Evolutionary conservation across 2,113 vertebrate genomes (phyloP), one percentile per base, ranked within the genome.

Genomic region (Sporophila hypoxantha): DNA sequence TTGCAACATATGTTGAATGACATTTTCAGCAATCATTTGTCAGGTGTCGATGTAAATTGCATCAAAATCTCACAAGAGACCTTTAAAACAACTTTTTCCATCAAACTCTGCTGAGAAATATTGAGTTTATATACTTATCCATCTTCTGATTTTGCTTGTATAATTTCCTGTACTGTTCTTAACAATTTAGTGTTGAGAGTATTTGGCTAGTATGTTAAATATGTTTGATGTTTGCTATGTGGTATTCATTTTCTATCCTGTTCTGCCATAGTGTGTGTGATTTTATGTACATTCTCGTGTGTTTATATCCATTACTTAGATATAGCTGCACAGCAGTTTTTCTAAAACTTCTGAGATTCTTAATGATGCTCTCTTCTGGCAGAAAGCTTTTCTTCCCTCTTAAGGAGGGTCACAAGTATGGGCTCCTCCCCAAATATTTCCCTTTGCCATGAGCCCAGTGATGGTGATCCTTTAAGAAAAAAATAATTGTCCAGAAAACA

Each of bases 11-110:
- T 81, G 50, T 50, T 81, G 42, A 78, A 79, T 65, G 37, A 79
- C 55, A 56, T 90, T 90, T 91, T 73, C 56, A 76, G 70, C 12
- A 73, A 76, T 64, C 60, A 59, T 93, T 93, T 90, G 47, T 79
- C 77, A 88, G 47, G 26, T 79, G 67, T 84, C 59, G 61, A 68
- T 57, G 66, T 62, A 82, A 88, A 92, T 87, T 79, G 32, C 37
- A 76, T 83, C 71, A 80, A 83, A 92, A 85, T 92, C 10, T 52
- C 49, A 47, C 42, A 75, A 61, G 18, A 27, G 84, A 88, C 5
- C 46, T n/a, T 76, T 80, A 91, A 75, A 86, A 61, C 68, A 90
- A 93, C 71, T 68, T 76, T 27, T 82, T 7, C 21, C 36, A 64
- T 83, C 56, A 76, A 65, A 66, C 6, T 62, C 10, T 2, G 2